phyloP scores from a whole-genome alignment of 2,113 vertebrate species.

The Thinocorus orbignyianus region DNA sequence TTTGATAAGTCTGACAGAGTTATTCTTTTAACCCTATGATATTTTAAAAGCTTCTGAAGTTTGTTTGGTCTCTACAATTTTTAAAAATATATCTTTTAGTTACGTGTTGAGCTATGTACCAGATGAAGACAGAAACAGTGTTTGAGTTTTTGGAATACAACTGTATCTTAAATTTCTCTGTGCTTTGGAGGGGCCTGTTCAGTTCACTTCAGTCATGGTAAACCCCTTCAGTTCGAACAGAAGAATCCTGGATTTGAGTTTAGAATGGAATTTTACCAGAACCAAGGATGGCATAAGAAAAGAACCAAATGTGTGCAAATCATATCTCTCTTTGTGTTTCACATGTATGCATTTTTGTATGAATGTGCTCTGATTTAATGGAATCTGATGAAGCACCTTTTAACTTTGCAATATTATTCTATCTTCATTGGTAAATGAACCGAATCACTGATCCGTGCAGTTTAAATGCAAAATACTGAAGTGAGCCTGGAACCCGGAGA shows the following conservation, averaged over 20 bases:
- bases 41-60: background rate
- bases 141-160: background rate
- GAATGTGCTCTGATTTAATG: slow-evolving; percentile 70
- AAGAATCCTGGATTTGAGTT: background rate
- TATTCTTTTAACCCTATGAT: background rate
- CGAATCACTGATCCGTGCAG: slow-evolving; percentile 75
- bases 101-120: background rate
- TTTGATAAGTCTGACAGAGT: background rate
- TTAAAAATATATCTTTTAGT: background rate
- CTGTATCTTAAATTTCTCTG: background rate
- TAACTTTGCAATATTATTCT: slow-evolving; percentile 79
- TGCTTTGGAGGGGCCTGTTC: rapidly evolving
- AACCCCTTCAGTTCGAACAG: rapidly evolving
- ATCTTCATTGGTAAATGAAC: slow-evolving; percentile 81
- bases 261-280: background rate
- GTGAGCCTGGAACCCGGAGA: slow-evolving; percentile 73
- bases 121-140: background rate
- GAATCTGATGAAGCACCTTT: slow-evolving; percentile 79
- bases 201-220: background rate
- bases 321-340: background rate
- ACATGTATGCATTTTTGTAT: slow-evolving; percentile 4
- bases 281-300: background rate
- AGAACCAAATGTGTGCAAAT: background rate
- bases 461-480: slow-evolving; percentile 79
- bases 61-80: background rate